These are phyloP conservation scores for Pinna nobilis DNA, from an alignment of 1,140 invertebrate genomes.

Conservation along the genomic window DNA sequence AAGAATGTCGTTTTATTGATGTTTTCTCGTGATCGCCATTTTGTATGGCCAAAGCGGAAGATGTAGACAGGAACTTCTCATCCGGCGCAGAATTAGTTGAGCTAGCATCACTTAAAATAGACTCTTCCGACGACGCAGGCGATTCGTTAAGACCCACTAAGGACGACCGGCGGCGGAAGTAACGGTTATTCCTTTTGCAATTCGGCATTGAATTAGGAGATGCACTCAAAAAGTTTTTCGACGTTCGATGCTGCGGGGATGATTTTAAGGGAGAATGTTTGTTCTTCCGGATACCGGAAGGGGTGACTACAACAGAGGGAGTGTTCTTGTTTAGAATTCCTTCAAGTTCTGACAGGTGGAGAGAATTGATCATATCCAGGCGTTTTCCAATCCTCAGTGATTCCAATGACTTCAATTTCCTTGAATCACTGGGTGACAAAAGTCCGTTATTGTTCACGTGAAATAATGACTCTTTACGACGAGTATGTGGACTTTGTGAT, in stretches of 20 bases:
- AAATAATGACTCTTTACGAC: constrained; percentile 61
- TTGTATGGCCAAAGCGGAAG: constrained; percentile 12
- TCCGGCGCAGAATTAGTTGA: constrained; percentile 17
- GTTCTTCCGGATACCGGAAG: neutral
- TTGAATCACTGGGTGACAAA: constrained; percentile 6
- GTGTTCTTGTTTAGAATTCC: neutral
- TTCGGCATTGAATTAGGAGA: neutral
- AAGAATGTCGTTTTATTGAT: constrained; percentile 58
- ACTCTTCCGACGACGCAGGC: constrained; percentile 9
- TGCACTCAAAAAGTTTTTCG: neutral
- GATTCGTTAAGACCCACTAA: constrained; percentile 39
- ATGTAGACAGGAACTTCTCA: constrained; percentile 10
- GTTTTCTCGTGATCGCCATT: constrained; percentile 5
- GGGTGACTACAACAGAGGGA: constrained; percentile 49
- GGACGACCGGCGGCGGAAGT: constrained; percentile 63
- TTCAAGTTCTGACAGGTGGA: neutral
- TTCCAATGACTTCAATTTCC: constrained; percentile 31
- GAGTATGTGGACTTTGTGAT: constrained; percentile 58
- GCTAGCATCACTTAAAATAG: neutral
- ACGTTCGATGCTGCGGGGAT: neutral
- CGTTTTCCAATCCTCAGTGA: constrained; percentile 28
- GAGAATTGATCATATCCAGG: constrained; percentile 7
- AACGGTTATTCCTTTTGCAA: constrained; percentile 40
- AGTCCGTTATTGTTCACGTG: constrained; percentile 39
- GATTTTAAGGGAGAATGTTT: neutral